These are phyloP conservation scores for Gadopsis bispinosus DNA, from an alignment of 2,797 vertebrate genomes.

Conservation along the genomic window DNA sequence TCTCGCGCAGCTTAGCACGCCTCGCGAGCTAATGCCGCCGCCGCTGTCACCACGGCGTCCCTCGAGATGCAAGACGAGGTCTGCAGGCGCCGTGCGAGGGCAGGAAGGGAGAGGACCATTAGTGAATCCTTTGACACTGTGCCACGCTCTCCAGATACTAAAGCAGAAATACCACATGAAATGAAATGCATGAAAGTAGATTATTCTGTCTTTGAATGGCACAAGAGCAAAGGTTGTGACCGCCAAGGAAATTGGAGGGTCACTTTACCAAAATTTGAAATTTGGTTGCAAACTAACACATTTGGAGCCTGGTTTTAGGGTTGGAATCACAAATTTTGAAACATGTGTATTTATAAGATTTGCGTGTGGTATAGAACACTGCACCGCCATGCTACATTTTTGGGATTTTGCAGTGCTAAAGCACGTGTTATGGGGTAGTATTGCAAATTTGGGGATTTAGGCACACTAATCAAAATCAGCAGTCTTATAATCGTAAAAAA, in stretches of 20 bases:
- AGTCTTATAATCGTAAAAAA: slow-evolving; percentile 31
- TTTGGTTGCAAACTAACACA: neutral
- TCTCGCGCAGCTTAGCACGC: slow-evolving; percentile 36
- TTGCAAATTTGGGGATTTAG: no score
- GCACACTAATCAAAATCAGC: neutral
- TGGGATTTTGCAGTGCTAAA: no score
- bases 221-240: fast-evolving
- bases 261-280: neutral
- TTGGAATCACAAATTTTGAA: no score
- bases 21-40: slow-evolving; percentile 24
- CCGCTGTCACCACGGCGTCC: slow-evolving; percentile 21
- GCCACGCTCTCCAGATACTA: neutral
- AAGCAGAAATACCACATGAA: slow-evolving; percentile 23
- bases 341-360: neutral
- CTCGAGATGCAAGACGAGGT: slow-evolving; percentile 24
- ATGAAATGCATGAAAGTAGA: neutral
- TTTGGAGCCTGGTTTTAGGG: neutral
- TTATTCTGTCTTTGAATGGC: neutral
- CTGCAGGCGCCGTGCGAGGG: neutral
- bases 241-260: neutral
- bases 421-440: no score
- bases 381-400: neutral
- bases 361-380: neutral
- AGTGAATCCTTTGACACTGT: slow-evolving; percentile 39
- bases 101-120: slow-evolving; percentile 14